phyloP scores from a whole-genome alignment of 2,797 vertebrate genomes.

The Siniperca obscura region DNA sequence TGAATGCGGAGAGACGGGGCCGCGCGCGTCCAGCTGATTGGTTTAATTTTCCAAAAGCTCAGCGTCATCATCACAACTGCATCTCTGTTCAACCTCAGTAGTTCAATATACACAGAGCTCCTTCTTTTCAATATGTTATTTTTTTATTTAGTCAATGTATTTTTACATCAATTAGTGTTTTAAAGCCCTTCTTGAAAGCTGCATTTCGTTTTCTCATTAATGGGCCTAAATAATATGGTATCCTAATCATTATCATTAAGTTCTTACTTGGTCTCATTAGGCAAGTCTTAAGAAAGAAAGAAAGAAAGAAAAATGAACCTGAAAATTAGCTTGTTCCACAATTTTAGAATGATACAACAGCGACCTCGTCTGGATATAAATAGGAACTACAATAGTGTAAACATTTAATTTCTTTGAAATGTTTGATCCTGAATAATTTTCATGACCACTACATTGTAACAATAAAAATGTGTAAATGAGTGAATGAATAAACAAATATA shows the following conservation, averaged over 20 bases:
- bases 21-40: constrained; percentile 44
- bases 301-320: background rate
- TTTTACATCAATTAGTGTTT: background rate
- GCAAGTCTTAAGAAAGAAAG: background rate
- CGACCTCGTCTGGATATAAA: constrained; percentile 33
- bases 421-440: background rate
- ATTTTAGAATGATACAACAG: constrained; percentile 21
- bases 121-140: background rate
- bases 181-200: background rate
- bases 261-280: background rate
- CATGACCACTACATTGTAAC: background rate
- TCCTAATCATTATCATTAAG: background rate
- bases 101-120: background rate
- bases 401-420: background rate
- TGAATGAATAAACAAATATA: background rate
- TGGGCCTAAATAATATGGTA: background rate
- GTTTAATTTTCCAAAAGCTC: background rate
- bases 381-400: constrained; percentile 6
- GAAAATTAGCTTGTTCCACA: background rate
- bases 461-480: background rate
- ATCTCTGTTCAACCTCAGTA: background rate
- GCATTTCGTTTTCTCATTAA: too few species aligned
- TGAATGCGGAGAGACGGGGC: background rate
- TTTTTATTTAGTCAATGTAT: background rate
- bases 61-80: background rate